These are phyloP conservation scores for Austrolebias charrua DNA, from an alignment of 2,797 vertebrate species.

Conservation along the genomic window DNA sequence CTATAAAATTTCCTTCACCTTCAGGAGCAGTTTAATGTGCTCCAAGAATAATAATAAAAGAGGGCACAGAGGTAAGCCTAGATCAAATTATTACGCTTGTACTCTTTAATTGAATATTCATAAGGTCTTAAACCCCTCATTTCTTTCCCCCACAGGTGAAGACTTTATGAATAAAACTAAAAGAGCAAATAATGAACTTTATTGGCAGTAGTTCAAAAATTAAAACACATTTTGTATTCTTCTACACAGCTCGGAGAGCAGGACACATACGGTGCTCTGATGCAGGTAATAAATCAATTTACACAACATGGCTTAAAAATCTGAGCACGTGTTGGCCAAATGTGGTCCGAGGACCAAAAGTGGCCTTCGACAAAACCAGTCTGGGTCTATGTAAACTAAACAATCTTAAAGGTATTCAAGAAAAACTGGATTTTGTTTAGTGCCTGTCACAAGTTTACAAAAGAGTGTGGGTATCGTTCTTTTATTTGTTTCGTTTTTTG, in stretches of 20 bases:
- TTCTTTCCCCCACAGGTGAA: conserved; percentile 14
- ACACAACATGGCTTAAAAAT: too few relatives aligned
- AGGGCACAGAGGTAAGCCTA: conserved; percentile 13
- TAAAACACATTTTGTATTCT: conserved; percentile 17
- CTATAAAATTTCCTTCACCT: conserved; percentile 53
- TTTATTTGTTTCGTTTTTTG: too few relatives aligned
- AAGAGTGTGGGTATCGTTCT: too few relatives aligned
- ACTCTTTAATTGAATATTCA: conserved; percentile 29
- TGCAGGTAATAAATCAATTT: too few relatives aligned
- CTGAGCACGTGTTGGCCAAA: too few relatives aligned
- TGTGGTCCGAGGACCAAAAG: too few relatives aligned
- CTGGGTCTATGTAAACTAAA: too few relatives aligned
- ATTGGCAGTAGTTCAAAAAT: background rate
- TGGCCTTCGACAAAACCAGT: too few relatives aligned
- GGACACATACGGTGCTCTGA: too few relatives aligned
- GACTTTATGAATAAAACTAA: conserved; percentile 12
- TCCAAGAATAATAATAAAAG: conserved; percentile 47
- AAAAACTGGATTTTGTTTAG: too few relatives aligned
- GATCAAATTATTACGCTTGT: conserved; percentile 26
- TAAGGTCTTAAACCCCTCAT: conserved; percentile 8
- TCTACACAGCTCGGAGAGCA: background rate
- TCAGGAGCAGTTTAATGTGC: conserved; percentile 37
- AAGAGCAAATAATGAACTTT: background rate
- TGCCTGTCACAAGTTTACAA: too few relatives aligned
- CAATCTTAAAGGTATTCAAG: too few relatives aligned